These are phyloP conservation scores for Augochlorella aurata DNA, from an alignment of 2,888 invertebrate genomes.

Conservation along the genomic window DNA sequence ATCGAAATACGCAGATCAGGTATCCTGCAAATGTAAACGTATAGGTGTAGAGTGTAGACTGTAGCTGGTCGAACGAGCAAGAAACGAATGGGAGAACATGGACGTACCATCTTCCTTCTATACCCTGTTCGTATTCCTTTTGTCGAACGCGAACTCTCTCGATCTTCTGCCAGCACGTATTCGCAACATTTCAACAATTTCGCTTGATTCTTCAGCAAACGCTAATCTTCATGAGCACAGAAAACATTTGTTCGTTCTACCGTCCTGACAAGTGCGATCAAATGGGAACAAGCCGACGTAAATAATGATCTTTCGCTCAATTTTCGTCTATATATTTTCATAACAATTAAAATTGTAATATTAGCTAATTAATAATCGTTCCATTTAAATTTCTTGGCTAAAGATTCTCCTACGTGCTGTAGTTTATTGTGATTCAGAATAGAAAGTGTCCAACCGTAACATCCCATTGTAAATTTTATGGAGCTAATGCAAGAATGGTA, in stretches of 20 bases:
- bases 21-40: slow-evolving; percentile 64
- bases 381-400: too few species aligned
- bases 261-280: not conserved
- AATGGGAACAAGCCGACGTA: not conserved
- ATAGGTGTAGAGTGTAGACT: slow-evolving; percentile 64
- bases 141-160: not conserved
- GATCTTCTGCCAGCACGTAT: not conserved
- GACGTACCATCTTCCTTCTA: slow-evolving; percentile 30
- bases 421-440: too few species aligned
- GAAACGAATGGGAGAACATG: slow-evolving; percentile 69
- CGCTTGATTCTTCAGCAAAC: not conserved
- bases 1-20: slow-evolving; percentile 72
- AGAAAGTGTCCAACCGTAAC: too few species aligned
- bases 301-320: not conserved
- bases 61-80: slow-evolving; percentile 70
- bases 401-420: too few species aligned
- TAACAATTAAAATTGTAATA: too few species aligned
- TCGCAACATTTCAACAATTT: not conserved
- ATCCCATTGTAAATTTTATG: too few species aligned
- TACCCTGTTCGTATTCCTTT: slow-evolving; percentile 29
- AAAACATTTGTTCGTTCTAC: not conserved
- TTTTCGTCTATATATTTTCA: too few species aligned
- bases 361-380: too few species aligned
- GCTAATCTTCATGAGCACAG: not conserved
- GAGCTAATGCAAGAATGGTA: too few species aligned